phyloP scores from a whole-genome alignment of 2,113 vertebrate genomes.

The Peromyscus maniculatus region DNA sequence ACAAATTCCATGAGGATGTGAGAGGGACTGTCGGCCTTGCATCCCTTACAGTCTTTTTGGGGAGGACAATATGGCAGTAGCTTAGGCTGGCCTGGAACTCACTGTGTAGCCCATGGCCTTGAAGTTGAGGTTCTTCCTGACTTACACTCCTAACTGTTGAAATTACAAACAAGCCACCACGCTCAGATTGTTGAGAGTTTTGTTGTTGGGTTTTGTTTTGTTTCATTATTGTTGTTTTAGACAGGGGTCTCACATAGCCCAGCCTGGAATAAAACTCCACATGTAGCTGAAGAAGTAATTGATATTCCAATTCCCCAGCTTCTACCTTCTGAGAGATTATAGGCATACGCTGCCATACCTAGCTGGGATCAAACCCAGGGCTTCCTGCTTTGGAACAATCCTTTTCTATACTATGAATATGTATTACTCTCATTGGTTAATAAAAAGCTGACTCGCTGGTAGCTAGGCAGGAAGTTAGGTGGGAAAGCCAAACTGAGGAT shows the following conservation, averaged over 20 bases:
- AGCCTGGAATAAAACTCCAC: background rate
- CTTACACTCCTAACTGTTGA: background rate
- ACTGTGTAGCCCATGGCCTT: background rate
- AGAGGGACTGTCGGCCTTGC: background rate
- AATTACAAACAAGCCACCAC: background rate
- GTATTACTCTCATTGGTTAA: too few relatives aligned
- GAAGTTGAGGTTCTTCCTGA: background rate
- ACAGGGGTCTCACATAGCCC: background rate
- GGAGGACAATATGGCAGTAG: background rate
- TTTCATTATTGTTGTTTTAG: background rate
- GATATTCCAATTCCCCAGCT: background rate
- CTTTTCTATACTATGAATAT: too few relatives aligned
- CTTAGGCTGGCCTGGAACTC: background rate
- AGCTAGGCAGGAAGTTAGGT: too few relatives aligned
- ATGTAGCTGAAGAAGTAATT: background rate
- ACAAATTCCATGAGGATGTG: background rate
- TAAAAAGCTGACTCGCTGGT: too few relatives aligned
- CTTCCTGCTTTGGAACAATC: too few relatives aligned
- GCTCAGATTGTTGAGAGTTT: background rate
- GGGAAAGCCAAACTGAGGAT: too few relatives aligned
- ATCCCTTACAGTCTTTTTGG: background rate
- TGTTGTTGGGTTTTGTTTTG: background rate
- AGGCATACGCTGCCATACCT: background rate
- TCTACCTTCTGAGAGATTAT: background rate
- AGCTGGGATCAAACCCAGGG: background rate